Base-by-base conservation (phyloP, 2,113 vertebrate genomes). In the Centropristis striata region DNA sequence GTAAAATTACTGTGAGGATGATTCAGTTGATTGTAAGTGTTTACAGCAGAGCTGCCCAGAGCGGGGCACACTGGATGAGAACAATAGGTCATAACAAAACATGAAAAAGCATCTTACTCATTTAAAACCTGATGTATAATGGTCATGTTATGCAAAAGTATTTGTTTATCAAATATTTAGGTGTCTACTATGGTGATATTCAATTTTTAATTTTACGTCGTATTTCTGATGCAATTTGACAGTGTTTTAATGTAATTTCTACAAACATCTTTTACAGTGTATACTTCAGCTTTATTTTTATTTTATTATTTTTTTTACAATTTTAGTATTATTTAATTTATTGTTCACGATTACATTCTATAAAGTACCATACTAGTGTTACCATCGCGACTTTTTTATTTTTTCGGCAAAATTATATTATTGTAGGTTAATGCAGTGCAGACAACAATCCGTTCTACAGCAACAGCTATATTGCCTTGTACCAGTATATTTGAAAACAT, bases 1-100 rank as follows among this genome's bases (percentile, higher is more conserved):
- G 10, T 54, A 16, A 64, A 63, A 47, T 60, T n/a, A 58, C 21
- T 61, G 47, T 15, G 1, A 36, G 54, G 59, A 71, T 89, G 87
- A 85, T 68, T 89, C 87, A 86, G 66, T 50, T 80, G 27, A 82
- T 76, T 75, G 15, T 53, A 67, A 81, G 70, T 76, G 65, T 70
- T 81, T 66, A 44, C 57, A 75, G 44, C 74, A 65, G 42, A 68
- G 61, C 80, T 68, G 76, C 83, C 70, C 65, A 83, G 83, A 78
- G 60, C 8, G 27, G 71, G 71, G 66, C 61, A 77, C 42, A 10
- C 39, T 47, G 76, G 28, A 59, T 59, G 73, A 81, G 23, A 55
- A 47, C 59, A 75, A 71, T 68, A 67, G 39, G 73, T 46, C 9
- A 58, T 21, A 54, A 4, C 36, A 80, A 83, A 86, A 55, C 21